Base-by-base conservation (phyloP, 2,797 vertebrate species). In the Falco biarmicus region DNA sequence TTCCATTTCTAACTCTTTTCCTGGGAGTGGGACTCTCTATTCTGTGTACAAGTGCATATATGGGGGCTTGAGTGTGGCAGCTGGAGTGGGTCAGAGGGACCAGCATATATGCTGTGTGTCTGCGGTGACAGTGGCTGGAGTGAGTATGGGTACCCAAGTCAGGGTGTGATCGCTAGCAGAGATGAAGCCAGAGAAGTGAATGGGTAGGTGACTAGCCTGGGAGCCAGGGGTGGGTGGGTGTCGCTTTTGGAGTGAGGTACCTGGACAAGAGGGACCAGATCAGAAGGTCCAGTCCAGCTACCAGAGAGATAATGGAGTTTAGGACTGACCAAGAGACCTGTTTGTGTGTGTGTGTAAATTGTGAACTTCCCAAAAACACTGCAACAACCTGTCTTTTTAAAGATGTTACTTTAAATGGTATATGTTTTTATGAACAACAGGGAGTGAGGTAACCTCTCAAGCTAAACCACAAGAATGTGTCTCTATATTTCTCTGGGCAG, bases 221-320 rank as follows among this genome's bases (percentile, higher is more conserved):
- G 56, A 61, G 15, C 11, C 64, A 21, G 15, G 12, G 4, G 1
- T 8, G 39, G 39, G 5, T 7, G 22, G 4, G 0, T 32, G 3
- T 11, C 4, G 48, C 20, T 70, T 15, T 54, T 70, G 21, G 32
- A 31, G 29, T 28, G 15, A 78, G 39, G 37, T 10, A 60, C 6
- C 14, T 64, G 29, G 56, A 56, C 34, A 37, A 34, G 54, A 71
- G 17, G 8, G 24, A 51, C 17, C 10, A 59, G 5, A 39, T 3
- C 4, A 61, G 39, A 34, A 15, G 4, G 25, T 31, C n/a, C 17
- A 53, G 13, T 41, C 10, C 22, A 45, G 5, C 6, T 57, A 11
- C 25, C 31, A 83, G 37, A 64, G 37, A 64, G 21, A 61, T 29
- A 69, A 8, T 7, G 22, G 16, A 61, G 26, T 31, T 10, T 51